Evolutionary conservation across 2,888 invertebrate species (phyloP).

Genomic region (Trachelus stipa): DNA sequence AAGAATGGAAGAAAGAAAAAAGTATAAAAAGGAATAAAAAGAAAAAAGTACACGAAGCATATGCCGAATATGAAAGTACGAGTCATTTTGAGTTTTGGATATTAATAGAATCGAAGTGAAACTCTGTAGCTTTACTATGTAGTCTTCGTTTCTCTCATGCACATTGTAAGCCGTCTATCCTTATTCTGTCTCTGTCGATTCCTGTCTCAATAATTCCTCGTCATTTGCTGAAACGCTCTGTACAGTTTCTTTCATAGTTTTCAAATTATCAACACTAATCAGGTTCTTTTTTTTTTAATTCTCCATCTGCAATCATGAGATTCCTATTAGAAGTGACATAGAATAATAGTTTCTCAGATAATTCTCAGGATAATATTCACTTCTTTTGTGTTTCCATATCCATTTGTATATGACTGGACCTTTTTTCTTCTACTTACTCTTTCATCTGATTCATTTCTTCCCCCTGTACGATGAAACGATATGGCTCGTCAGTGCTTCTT

Average conservation of each 20-base stretch:
- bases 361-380: not conserved
- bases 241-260: not conserved
- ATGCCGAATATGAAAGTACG: not conserved
- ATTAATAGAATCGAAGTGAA: not conserved
- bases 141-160: not conserved
- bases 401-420: not conserved
- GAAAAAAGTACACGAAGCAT: conserved; percentile 10
- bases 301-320: not conserved
- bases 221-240: not conserved
- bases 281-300: not conserved
- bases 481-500: not conserved
- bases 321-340: not conserved
- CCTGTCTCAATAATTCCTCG: not conserved
- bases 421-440: not conserved
- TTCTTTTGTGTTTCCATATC: not conserved
- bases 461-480: not conserved
- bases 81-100: not conserved
- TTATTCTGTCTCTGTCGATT: not conserved
- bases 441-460: not conserved
- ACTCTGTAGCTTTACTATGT: not conserved
- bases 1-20: not conserved
- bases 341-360: not conserved
- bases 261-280: not conserved
- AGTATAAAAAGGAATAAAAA: conserved; percentile 15
- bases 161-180: not conserved